Evolutionary conservation across 2,888 invertebrate species (phyloP), one percentile per base, ranked within the genome.

Genomic region (Netelia fuscicornis): DNA sequence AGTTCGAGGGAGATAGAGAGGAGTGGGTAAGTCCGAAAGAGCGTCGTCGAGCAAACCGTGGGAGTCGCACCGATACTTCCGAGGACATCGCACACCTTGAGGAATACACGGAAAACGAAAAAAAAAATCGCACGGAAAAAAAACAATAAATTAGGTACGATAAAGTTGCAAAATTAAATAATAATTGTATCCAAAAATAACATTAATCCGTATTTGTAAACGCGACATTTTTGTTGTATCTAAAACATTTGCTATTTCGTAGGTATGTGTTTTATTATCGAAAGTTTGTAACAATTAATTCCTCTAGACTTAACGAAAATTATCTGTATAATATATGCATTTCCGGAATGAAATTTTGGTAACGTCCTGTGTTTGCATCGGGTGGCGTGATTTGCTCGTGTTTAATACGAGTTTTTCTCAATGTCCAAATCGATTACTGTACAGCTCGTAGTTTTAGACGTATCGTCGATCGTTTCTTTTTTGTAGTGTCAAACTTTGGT

Each of bases 11-110:
- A 88, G 86, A 82, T 17, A 23, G 78, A 78, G 87, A 56, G 83
- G 85, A 89, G 91, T 90, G 89, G 91, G 91, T 90, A 91, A 90
- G 89, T 74, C 83, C 81, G 89, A 90, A 90, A 91, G 88, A 88
- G 87, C 89, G 81, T 89, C 89, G 72, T 88, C 87, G 89, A 90
- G 87, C 83, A 87, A 86, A 86, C 89, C 88, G 90, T 90, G 91
- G 91, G 92, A 93, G 93, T 93, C 92, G 92, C 89, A 91, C 89
- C 89, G 91, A 88, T 92, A 93, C 93, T 92, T 91, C 91, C 91
- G 91, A 90, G 90, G 93, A 91, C 92, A 90, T 90, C 91, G 89
- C 93, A 93, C 93, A 93, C 90, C 93, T 91, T 90, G 89, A 89
- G 90, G 90, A 88, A 91, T 89, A 87, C 87, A 88, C 86, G 84